Evolutionary conservation across 2,888 invertebrate genomes (phyloP).

Genomic region (Cordilura impudica): DNA sequence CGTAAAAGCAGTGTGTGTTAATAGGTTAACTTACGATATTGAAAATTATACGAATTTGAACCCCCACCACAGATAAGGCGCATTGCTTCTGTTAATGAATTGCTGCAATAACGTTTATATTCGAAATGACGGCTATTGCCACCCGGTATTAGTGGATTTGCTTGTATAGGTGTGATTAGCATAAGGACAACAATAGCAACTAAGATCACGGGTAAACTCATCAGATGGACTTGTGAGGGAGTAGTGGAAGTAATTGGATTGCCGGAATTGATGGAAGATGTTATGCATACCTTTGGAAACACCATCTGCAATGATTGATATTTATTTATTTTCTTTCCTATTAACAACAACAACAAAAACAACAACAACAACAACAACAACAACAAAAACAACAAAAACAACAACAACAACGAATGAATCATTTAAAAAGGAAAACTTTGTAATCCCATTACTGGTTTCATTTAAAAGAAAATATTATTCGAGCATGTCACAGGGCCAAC

Average conservation of each 20-base stretch:
- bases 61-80: conserved; percentile 65
- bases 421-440: too few relatives aligned
- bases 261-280: conserved; percentile 12
- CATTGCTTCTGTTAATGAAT: conserved; percentile 63
- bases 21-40: conserved; percentile 64
- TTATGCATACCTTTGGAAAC: conserved; percentile 36
- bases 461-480: too few relatives aligned
- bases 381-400: too few relatives aligned
- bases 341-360: too few relatives aligned
- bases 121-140: conserved; percentile 58
- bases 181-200: conserved; percentile 45
- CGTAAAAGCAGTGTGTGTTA: neutral
- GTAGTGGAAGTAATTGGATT: neutral
- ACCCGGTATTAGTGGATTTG: conserved; percentile 53
- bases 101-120: conserved; percentile 66
- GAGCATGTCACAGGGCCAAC: too few relatives aligned
- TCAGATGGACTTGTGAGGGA: conserved; percentile 33
- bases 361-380: too few relatives aligned
- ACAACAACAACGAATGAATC: too few relatives aligned
- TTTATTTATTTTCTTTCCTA: too few relatives aligned
- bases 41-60: conserved; percentile 63
- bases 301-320: conserved; percentile 59
- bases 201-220: conserved; percentile 32
- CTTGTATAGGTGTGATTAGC: conserved; percentile 39
- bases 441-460: too few relatives aligned